A percentile compares a stretch with the other conserved stretches of the same genome.
Conservation (phyloP, 2,888 invertebrate genomes). For the Amblyjoppa proteus region DNA sequence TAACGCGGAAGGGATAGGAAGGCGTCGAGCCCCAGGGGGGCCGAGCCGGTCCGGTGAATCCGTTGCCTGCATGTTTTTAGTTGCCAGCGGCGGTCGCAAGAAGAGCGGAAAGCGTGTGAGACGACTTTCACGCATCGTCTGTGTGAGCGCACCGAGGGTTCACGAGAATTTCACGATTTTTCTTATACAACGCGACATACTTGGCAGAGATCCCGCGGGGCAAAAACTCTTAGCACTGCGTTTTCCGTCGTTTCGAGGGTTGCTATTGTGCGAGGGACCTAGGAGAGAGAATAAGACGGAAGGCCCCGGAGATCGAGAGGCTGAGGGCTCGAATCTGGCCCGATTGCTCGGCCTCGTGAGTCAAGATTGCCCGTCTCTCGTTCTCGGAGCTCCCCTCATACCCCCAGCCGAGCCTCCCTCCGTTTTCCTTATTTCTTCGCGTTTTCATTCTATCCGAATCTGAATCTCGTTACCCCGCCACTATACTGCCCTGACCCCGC, state of each 20-base stretch:
- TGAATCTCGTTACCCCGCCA: conserved; percentile 51
- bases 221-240: conserved; percentile 56
- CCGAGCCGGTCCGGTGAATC: conserved; percentile 34
- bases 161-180: conserved; percentile 43
- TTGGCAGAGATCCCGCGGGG: conserved; percentile 41
- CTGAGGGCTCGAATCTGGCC: conserved; percentile 30
- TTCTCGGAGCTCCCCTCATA: conserved; percentile 12
- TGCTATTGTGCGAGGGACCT: conserved; percentile 39
- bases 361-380: conserved; percentile 59
- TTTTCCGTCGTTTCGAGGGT: conserved; percentile 59
- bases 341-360: conserved; percentile 58
- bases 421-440: conserved; percentile 36
- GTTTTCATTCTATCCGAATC: conserved; percentile 55
- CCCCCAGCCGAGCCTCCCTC: not conserved
- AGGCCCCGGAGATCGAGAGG: not conserved
- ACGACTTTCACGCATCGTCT: conserved; percentile 48
- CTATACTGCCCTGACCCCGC: not conserved
- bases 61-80: conserved; percentile 42
- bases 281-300: conserved; percentile 26
- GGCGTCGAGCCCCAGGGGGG: conserved; percentile 36
- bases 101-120: not conserved
- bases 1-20: conserved; percentile 55
- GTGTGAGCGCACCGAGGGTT: not conserved
- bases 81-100: conserved; percentile 24
- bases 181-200: conserved; percentile 43